phyloP scores from a whole-genome alignment of 2,113 vertebrate species.

The Pituophis catenifer region DNA sequence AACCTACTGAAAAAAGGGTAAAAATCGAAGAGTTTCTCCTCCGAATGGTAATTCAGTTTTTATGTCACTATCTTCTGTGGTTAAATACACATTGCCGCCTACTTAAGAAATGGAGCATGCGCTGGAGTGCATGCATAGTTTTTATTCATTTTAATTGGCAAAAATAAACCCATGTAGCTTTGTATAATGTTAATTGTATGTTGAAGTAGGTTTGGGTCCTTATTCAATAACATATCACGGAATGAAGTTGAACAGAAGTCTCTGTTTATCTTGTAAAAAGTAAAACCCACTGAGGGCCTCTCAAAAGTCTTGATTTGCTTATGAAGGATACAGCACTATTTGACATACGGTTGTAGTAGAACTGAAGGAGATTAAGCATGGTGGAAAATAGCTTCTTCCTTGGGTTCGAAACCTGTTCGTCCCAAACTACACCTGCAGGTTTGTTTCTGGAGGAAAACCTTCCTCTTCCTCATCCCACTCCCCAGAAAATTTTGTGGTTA shows the following conservation, averaged over 20 bases:
- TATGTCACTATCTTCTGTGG: background rate
- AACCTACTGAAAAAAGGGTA: constrained; percentile 28
- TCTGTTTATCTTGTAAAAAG: background rate
- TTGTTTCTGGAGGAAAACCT: background rate
- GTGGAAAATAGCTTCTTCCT: background rate
- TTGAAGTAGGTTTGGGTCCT: background rate
- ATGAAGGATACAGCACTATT: background rate
- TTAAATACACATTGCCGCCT: no score
- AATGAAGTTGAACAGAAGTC: background rate
- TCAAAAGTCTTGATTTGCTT: background rate
- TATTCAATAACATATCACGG: background rate
- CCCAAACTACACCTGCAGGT: background rate
- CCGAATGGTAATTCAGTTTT: constrained; percentile 25
- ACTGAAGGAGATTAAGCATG: background rate
- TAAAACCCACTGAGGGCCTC: background rate
- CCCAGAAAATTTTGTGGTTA: background rate
- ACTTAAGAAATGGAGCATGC: background rate
- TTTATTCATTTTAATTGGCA: background rate
- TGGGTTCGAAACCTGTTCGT: background rate
- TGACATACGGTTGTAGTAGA: background rate
- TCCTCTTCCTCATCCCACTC: background rate
- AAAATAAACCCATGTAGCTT: background rate
- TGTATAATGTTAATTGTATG: background rate
- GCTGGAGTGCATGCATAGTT: background rate
- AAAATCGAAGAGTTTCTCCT: constrained; percentile 35